Conservation (phyloP, 2,888 invertebrate genomes). For the Mactromeris polynyma region DNA sequence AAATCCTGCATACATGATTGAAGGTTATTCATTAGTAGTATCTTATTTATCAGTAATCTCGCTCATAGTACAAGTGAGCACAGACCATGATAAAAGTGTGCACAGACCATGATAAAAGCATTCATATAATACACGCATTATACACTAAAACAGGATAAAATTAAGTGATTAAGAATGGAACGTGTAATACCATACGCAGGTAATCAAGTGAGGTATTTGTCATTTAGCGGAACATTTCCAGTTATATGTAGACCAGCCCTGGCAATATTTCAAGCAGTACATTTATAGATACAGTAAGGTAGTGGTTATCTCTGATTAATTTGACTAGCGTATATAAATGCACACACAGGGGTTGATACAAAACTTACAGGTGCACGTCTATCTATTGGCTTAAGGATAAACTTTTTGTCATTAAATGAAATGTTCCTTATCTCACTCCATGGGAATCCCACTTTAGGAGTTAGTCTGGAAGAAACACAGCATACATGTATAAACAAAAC, state of each 20-base stretch:
- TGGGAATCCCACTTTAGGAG: slow-evolving; percentile 99
- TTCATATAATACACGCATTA: too few relatives aligned
- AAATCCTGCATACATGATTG: too few relatives aligned
- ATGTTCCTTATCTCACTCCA: slow-evolving; percentile 99
- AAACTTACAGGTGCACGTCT: slow-evolving; percentile 96
- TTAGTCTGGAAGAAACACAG: slow-evolving; percentile 90
- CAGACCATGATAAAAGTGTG: too few relatives aligned
- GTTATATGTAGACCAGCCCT: neutral
- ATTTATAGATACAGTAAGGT: neutral
- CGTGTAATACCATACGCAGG: too few relatives aligned
- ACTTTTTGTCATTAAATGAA: slow-evolving; percentile 99
- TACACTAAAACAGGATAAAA: too few relatives aligned
- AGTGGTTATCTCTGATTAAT: neutral
- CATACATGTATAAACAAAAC: slow-evolving; percentile 19
- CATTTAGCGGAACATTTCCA: too few relatives aligned
- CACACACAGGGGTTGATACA: slow-evolving; percentile 8
- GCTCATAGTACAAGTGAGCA: too few relatives aligned
- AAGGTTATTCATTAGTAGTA: too few relatives aligned
- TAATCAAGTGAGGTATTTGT: too few relatives aligned
- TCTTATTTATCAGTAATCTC: too few relatives aligned
- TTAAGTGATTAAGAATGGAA: too few relatives aligned
- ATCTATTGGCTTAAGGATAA: slow-evolving; percentile 99
- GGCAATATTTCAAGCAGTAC: neutral
- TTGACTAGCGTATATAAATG: neutral
- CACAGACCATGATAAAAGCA: too few relatives aligned